A percentile compares a stretch with the other conserved stretches of the same genome.
phyloP scores from a whole-genome alignment of 2,888 invertebrate species.

The Clusia tigrina region DNA sequence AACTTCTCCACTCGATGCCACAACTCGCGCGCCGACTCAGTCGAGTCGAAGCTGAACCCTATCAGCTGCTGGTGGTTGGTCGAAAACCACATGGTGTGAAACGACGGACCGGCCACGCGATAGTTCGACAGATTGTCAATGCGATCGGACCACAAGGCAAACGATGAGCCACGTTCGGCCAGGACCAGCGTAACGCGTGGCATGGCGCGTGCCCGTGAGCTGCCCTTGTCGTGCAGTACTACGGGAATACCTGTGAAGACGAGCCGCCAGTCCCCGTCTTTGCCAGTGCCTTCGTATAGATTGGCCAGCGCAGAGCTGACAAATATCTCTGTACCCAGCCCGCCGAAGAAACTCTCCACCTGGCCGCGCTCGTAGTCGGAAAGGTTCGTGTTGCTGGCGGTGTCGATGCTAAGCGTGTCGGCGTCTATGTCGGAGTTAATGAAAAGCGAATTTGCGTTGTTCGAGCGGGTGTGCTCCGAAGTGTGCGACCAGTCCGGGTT shows the following conservation, averaged over 20 bases:
- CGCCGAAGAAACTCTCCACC: slow-evolving; percentile 78
- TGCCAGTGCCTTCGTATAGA: slow-evolving; percentile 71
- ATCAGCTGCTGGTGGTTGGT: slow-evolving; percentile 78
- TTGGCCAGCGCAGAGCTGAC: slow-evolving; percentile 81
- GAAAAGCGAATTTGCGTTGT: slow-evolving; percentile 56
- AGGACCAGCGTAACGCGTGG: slow-evolving; percentile 75
- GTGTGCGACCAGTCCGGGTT: slow-evolving; percentile 46
- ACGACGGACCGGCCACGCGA: slow-evolving; percentile 74
- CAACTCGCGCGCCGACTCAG: slow-evolving; percentile 75
- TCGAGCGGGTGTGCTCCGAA: slow-evolving; percentile 45
- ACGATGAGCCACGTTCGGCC: slow-evolving; percentile 82
- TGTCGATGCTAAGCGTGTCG: slow-evolving; percentile 62
- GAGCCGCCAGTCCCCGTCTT: slow-evolving; percentile 74
- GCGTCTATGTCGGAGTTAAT: slow-evolving; percentile 61
- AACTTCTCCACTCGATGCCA: slow-evolving; percentile 74
- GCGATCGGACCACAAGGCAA: slow-evolving; percentile 82
- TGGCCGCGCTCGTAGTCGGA: slow-evolving; percentile 73
- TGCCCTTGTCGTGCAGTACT: slow-evolving; percentile 78
- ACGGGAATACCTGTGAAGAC: slow-evolving; percentile 82
- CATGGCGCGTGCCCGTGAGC: slow-evolving; percentile 73
- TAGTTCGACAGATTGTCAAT: slow-evolving; percentile 82
- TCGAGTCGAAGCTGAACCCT: slow-evolving; percentile 82
- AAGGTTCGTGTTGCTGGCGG: slow-evolving; percentile 64
- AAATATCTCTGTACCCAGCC: slow-evolving; percentile 79
- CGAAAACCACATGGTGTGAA: slow-evolving; percentile 84